Conservation (phyloP, 1,140 invertebrate species). For the Lepidurus couesii region DNA sequence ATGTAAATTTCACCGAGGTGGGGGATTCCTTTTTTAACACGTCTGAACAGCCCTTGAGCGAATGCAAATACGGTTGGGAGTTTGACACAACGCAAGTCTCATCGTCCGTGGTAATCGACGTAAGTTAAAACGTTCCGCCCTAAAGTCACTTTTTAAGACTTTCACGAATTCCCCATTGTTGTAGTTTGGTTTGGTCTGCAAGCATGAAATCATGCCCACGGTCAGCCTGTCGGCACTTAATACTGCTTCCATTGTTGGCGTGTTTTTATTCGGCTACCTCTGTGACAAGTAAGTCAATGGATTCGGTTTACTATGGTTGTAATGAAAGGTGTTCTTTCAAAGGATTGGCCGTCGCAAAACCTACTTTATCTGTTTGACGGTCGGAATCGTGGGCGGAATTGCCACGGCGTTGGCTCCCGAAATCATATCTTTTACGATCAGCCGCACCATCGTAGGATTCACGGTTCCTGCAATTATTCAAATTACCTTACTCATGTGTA, state of each 20-base stretch:
- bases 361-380: slow-evolving; percentile 33
- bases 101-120: slow-evolving; percentile 75
- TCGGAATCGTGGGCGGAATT: slow-evolving; percentile 18
- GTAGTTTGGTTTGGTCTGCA: slow-evolving; percentile 30
- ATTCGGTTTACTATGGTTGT: neutral
- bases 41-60: slow-evolving; percentile 49
- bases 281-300: slow-evolving; percentile 24
- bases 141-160: too few relatives aligned
- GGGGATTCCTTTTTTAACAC: neutral
- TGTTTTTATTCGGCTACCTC: slow-evolving; percentile 30
- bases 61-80: slow-evolving; percentile 71
- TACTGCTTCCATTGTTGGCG: slow-evolving; percentile 22
- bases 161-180: too few relatives aligned
- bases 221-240: slow-evolving; percentile 27
- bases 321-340: slow-evolving; percentile 27
- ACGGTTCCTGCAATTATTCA: slow-evolving; percentile 32
- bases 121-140: slow-evolving; percentile 47
- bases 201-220: slow-evolving; percentile 20
- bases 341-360: slow-evolving; percentile 29
- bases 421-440: neutral
- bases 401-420: slow-evolving; percentile 29
- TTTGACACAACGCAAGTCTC: slow-evolving; percentile 61
- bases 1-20: neutral
- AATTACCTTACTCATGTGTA: slow-evolving; percentile 31
- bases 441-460: slow-evolving; percentile 27